Conservation (phyloP, 1,140 invertebrate genomes). For the Lycorma delicatula region DNA sequence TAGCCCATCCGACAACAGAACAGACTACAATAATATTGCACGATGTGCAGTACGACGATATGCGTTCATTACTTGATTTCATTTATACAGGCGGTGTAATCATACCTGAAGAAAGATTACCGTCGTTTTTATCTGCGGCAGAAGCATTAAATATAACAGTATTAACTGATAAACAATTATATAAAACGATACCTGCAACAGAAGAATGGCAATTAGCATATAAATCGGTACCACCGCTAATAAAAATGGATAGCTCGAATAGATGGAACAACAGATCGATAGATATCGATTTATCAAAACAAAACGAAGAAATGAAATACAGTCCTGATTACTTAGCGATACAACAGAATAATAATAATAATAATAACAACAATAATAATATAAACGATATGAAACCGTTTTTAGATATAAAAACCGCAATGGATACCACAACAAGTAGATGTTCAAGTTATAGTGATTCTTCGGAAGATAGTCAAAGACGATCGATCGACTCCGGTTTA, state of each 20-base stretch:
- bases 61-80: constrained; percentile 48
- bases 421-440: neutral
- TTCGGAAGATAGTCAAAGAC: neutral
- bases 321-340: neutral
- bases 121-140: constrained; percentile 46
- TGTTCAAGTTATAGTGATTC: neutral
- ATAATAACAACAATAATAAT: too few relatives aligned
- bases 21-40: constrained; percentile 48
- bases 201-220: neutral
- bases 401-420: neutral
- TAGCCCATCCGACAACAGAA: constrained; percentile 43
- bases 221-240: constrained; percentile 3
- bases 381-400: neutral
- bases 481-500: neutral
- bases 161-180: constrained; percentile 36
- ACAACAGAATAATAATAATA: too few relatives aligned
- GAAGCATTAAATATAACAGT: constrained; percentile 46
- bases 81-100: constrained; percentile 51
- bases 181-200: constrained; percentile 11
- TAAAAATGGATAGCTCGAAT: constrained; percentile 9
- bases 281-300: neutral
- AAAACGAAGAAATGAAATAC: neutral
- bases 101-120: constrained; percentile 43
- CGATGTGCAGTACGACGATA: constrained; percentile 45
- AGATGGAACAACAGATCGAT: neutral